Percentiles rank a stretch among this genome's conserved stretches.
These are phyloP conservation scores for Macrocentrus cingulum DNA, from an alignment of 1,140 invertebrate genomes.

Conservation along the genomic window DNA sequence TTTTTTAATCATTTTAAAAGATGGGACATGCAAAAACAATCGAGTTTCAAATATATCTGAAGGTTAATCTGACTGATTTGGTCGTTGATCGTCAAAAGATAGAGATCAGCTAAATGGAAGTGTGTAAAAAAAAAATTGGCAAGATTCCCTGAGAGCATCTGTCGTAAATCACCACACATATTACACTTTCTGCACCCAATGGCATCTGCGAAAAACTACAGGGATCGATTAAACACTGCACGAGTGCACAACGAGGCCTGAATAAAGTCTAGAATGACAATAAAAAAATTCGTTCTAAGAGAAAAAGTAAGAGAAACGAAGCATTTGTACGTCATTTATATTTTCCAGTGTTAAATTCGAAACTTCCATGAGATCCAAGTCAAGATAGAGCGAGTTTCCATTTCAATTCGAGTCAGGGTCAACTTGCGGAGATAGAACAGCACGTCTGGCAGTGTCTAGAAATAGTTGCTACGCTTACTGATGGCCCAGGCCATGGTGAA, in stretches of 20 bases:
- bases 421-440: not conserved
- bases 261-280: too few species aligned
- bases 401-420: not conserved
- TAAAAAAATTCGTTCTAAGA: too few species aligned
- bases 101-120: constrained; percentile 20
- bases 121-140: constrained; percentile 27
- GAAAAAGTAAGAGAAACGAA: too few species aligned
- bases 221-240: too few species aligned
- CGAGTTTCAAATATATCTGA: not conserved
- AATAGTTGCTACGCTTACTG: not conserved
- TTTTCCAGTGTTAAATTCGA: too few species aligned
- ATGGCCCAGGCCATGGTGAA: too few species aligned
- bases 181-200: constrained; percentile 6
- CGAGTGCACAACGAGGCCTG: too few species aligned
- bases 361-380: too few species aligned
- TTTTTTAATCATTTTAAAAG: too few species aligned
- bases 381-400: not conserved
- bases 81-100: constrained; percentile 25
- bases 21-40: constrained; percentile 4
- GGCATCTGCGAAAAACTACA: too few species aligned
- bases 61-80: constrained; percentile 16
- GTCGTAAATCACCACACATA: constrained; percentile 26
- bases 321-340: too few species aligned
- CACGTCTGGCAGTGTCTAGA: not conserved
- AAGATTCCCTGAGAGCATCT: constrained; percentile 19